Conservation (phyloP, 2,888 invertebrate genomes). For the Ectobius pallidus region DNA sequence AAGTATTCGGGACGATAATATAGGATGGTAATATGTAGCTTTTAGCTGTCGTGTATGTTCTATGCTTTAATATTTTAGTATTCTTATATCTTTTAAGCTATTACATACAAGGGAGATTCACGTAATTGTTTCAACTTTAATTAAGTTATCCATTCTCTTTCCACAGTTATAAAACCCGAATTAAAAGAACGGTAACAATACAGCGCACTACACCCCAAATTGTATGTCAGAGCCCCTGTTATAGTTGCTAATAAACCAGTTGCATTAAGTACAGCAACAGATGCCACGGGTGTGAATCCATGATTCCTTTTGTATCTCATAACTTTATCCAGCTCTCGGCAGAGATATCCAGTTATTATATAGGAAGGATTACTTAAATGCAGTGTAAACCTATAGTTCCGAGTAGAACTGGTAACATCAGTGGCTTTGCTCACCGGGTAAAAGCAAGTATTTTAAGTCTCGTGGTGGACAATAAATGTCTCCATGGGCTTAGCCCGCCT, state of each 20-base stretch:
- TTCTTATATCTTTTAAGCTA: not conserved
- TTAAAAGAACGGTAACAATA: not conserved
- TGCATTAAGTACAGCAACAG: not conserved
- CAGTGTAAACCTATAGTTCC: not conserved
- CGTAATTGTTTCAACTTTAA: not conserved
- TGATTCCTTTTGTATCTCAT: not conserved
- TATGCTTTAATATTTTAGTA: no score
- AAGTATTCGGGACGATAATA: no score
- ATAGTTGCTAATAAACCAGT: not conserved
- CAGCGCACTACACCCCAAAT: not conserved
- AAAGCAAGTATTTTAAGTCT: conserved; percentile 17
- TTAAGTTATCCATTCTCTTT: not conserved
- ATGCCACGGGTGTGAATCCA: not conserved
- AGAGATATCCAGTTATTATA: not conserved
- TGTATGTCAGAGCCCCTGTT: not conserved
- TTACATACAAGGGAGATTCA: not conserved
- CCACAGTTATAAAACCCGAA: not conserved
- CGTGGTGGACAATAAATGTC: conserved; percentile 13
- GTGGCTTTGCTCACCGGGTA: conserved; percentile 15
- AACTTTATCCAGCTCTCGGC: not conserved
- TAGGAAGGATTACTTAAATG: not conserved
- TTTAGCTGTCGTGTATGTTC: no score
- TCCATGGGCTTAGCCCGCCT: conserved; percentile 1
- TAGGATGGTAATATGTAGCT: no score
- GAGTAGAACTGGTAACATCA: not conserved